phyloP scores from a whole-genome alignment of 2,113 vertebrate species.

The Tauraco erythrolophus region DNA sequence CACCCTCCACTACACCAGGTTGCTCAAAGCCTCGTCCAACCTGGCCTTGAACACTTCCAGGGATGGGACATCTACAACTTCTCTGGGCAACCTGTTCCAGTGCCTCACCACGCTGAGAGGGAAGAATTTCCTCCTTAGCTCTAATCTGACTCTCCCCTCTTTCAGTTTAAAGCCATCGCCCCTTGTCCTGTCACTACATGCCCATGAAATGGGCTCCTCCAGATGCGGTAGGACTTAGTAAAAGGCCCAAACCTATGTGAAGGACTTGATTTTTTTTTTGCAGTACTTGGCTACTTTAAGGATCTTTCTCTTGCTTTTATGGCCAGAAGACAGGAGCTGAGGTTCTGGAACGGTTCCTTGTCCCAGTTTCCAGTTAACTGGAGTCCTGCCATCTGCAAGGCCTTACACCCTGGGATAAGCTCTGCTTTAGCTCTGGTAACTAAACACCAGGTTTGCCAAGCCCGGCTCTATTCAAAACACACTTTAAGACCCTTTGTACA shows the following conservation, averaged over 20 bases:
- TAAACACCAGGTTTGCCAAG: constrained; percentile 2
- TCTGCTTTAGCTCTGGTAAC: constrained; percentile 5
- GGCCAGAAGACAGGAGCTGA: not conserved
- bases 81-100: not conserved
- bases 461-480: not conserved
- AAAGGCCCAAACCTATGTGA: not conserved
- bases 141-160: too few species aligned
- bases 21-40: fast-evolving
- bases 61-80: not conserved
- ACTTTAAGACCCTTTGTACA: not conserved
- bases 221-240: not conserved
- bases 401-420: not conserved
- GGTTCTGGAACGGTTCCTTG: not conserved
- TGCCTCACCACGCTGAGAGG: too few species aligned
- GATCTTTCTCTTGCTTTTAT: not conserved
- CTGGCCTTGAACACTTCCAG: not conserved
- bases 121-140: too few species aligned
- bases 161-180: too few species aligned
- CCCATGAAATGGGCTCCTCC: not conserved
- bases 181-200: too few species aligned
- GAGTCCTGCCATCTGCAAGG: not conserved
- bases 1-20: fast-evolving
- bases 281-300: not conserved
- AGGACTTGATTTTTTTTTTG: not conserved
- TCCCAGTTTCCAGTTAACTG: not conserved